These are phyloP conservation scores for Carcharodon carcharias DNA, from an alignment of 2,797 vertebrate genomes.

Conservation along the genomic window DNA sequence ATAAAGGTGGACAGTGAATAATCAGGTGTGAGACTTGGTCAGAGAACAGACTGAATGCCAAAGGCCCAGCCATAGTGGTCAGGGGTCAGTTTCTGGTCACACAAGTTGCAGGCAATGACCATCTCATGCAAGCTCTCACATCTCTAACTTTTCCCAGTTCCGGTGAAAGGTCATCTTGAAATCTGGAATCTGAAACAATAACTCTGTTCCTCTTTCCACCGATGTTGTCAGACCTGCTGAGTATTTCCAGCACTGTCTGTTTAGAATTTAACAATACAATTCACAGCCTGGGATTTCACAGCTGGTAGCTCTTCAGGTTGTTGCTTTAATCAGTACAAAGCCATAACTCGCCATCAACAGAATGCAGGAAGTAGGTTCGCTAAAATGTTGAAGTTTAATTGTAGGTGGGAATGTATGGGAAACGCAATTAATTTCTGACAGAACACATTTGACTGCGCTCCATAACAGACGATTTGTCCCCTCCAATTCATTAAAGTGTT, in stretches of 20 bases:
- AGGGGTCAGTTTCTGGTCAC: too few relatives aligned
- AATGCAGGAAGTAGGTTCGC: background rate
- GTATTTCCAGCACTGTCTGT: background rate
- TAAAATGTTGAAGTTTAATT: background rate
- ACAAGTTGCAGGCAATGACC: too few relatives aligned
- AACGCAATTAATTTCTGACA: background rate
- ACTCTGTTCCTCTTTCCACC: background rate
- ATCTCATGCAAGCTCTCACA: too few relatives aligned
- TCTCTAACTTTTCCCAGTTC: too few relatives aligned
- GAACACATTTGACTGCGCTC: background rate
- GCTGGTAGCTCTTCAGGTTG: background rate
- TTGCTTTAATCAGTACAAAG: background rate
- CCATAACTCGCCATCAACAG: background rate
- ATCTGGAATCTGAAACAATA: background rate
- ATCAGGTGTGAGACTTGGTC: too few relatives aligned
- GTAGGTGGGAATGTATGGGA: background rate
- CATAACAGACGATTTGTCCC: background rate
- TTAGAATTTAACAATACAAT: background rate
- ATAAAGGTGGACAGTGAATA: too few relatives aligned
- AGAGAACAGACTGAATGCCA: too few relatives aligned
- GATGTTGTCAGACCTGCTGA: background rate
- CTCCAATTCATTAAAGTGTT: background rate
- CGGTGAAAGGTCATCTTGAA: too few relatives aligned
- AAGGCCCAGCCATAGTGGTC: too few relatives aligned
- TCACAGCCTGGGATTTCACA: background rate